Conservation (phyloP, 1,140 invertebrate genomes). For the Drosophila punjabiensis region DNA sequence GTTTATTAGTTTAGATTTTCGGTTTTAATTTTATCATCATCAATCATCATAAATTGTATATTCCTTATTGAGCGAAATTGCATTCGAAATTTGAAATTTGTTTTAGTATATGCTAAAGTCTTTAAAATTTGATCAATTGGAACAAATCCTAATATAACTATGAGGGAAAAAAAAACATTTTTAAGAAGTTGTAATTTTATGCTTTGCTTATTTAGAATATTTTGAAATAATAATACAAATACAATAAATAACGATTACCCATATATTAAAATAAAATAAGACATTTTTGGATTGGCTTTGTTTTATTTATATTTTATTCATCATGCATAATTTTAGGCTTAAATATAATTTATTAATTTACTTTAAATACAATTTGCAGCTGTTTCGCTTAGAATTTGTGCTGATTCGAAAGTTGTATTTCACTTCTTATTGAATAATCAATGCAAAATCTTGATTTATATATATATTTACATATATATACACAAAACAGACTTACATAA, state of each 20-base stretch:
- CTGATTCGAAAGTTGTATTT: slow-evolving; percentile 33
- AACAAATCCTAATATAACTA: too few species aligned
- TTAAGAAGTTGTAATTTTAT: too few species aligned
- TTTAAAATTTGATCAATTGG: too few species aligned
- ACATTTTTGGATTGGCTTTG: slow-evolving; percentile 4
- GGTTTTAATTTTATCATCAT: too few species aligned
- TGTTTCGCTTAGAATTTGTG: slow-evolving; percentile 41
- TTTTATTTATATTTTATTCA: slow-evolving; percentile 63
- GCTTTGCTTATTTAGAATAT: too few species aligned
- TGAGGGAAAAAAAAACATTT: too few species aligned
- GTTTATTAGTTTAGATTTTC: too few species aligned
- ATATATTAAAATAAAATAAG: background rate
- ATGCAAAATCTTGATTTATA: slow-evolving; percentile 60
- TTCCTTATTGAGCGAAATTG: too few species aligned
- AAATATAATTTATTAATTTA: slow-evolving; percentile 46
- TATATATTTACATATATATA: slow-evolving; percentile 46
- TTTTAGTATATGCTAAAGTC: too few species aligned
- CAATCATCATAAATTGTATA: too few species aligned
- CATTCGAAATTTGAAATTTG: too few species aligned
- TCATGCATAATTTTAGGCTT: slow-evolving; percentile 68
- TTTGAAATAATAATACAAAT: background rate
- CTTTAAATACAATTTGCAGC: slow-evolving; percentile 72
- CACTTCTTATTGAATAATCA: slow-evolving; percentile 41
- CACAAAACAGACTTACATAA: slow-evolving; percentile 68
- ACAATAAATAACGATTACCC: background rate